Evolutionary conservation across 1,140 invertebrate genomes (phyloP), one percentile per base, ranked within the genome.

Genomic region (Macrobrachium nipponense): DNA sequence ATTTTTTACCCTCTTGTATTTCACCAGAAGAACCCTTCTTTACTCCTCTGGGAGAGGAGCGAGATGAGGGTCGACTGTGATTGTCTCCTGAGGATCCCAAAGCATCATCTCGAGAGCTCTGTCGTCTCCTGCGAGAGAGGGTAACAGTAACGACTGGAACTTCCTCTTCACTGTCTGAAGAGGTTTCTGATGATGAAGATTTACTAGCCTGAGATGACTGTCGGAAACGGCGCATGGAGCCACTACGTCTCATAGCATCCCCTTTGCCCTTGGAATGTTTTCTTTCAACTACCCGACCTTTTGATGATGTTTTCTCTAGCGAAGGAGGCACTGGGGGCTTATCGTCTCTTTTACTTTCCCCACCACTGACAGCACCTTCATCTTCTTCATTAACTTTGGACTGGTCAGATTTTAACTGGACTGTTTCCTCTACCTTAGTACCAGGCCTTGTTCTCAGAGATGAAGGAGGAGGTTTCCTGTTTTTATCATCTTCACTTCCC

Each of bases 211-310:
- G 75, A 51, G 81, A 75, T 23, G 88, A 68, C 36, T 82, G 86
- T 43, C 86, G 85, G 23, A 72, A 78, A n/a, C 86, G 80, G 18
- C 82, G 80, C 68, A 87, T 61, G 8, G 88, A 89, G 17, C 88
- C 88, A 81, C 88, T 87, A 17, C 81, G 77, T 15, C 88, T 68
- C 68, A 89, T 79, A 8, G 82, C 66, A 62, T 87, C 86, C 27
- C 78, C 80, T 76, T 87, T 89, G 15, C 88, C 88, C 72, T 89
- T 87, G 88, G 88, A 89, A 89, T 89, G 88, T 87, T 86, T 89
- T 72, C 88, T 81, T 58, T 89, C 88, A 20, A 89, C 80, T 17
- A 82, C 64, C 58, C 82, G 80, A 23, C 70, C 61, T 43, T 86
- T 89, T 20, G 88, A 89, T 17, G 79, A 72, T 43, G 82, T 82